phyloP scores from a whole-genome alignment of 2,888 invertebrate species.

The Lissocephala sabroskyi region DNA sequence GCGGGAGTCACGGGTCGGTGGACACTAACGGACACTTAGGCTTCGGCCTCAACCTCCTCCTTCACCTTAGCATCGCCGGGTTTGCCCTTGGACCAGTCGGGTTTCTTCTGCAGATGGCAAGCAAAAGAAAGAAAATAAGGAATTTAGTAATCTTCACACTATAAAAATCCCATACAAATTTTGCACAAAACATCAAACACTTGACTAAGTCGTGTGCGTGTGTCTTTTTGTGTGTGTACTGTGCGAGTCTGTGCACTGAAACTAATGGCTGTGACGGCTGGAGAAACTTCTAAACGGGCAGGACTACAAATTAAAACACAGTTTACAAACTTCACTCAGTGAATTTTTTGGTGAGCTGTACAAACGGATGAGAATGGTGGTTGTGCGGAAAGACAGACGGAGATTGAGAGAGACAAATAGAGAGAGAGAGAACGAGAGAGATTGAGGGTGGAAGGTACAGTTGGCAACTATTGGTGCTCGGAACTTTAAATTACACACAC shows the following conservation, averaged over 20 bases:
- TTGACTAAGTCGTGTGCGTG: too few relatives aligned
- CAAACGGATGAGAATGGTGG: conserved; percentile 2
- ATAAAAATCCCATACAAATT: conserved; percentile 6
- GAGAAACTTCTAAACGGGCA: too few relatives aligned
- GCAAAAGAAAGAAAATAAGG: conserved; percentile 14
- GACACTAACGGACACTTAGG: conserved; percentile 78
- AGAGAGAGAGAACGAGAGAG: conserved; percentile 19
- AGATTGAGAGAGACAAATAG: background rate
- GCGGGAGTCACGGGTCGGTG: conserved; percentile 70
- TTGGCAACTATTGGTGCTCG: conserved; percentile 6
- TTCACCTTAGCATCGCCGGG: conserved; percentile 89
- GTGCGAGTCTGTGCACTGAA: background rate
- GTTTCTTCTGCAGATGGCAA: conserved; percentile 84
- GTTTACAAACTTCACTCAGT: too few relatives aligned
- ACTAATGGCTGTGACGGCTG: too few relatives aligned
- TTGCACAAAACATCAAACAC: conserved; percentile 7
- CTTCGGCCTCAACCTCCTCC: conserved; percentile 88
- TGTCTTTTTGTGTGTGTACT: background rate
- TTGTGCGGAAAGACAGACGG: background rate
- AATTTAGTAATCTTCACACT: conserved; percentile 10
- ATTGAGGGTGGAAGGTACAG: conserved; percentile 13
- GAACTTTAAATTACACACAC: conserved; percentile 30
- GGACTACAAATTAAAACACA: too few relatives aligned
- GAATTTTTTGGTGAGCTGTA: too few relatives aligned
- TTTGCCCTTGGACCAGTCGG: conserved; percentile 95